Base-by-base conservation (phyloP, 2,888 invertebrate species). In the Cotesia congregata region DNA sequence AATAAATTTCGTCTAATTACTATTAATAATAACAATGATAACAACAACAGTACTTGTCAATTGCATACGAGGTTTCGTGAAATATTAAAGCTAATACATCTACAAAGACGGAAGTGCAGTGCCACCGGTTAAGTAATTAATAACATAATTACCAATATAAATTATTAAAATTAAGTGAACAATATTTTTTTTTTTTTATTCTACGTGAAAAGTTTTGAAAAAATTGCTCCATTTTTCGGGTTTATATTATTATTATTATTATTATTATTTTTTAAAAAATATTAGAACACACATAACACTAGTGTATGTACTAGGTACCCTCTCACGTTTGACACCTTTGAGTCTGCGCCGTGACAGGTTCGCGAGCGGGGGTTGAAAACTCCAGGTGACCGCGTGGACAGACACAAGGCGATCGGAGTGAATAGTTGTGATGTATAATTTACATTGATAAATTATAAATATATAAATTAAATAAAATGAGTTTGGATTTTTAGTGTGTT, bases 291-390 rank as follows among this genome's bases (percentile, higher is more conserved):
- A 39, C 40, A 50, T 40, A 50, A 38, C 4, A 61, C 6, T 15
- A 50, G 38, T 68, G n/a, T 72, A 59, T 67, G 50, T 59, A 41
- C 17, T 68, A 59, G 41, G 68, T 61, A 40, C 67, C 71, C 74
- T 20, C 30, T 67, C 74, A 68, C 70, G 61, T 72, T 71, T 72
- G 67, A 68, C 65, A 65, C 70, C 7, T 38, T 65, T 75, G 76
- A 77, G 72, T 70, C 62, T 72, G 72, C 61, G 72, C 72, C 62
- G 64, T 62, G 64, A 41, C 9, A 78, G 68, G 17, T 38, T 59
- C 40, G 71, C 60, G 67, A 71, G 9, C 75, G 72, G 75, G 79
- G 74, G 76, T 77, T 73, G 67, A 62, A 62, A 76, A 73, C 77
- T 73, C 73, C 67, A 61, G 40, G 74, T 72, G 74, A 75, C 72